phyloP scores from a whole-genome alignment of 2,888 invertebrate species.

The Mythimna vitellina region DNA sequence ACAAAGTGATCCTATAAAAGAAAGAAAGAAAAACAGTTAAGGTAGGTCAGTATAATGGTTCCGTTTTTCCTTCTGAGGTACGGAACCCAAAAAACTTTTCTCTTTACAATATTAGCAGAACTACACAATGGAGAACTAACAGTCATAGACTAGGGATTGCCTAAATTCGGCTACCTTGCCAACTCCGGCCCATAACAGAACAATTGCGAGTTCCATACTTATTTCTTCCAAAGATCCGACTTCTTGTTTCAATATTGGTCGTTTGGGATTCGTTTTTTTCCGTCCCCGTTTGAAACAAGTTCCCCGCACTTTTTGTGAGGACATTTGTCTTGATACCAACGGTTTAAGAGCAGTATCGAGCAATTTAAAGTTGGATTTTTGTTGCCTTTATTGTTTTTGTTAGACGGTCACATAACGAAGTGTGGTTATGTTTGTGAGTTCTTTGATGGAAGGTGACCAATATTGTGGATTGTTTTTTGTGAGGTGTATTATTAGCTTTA shows the following conservation, averaged over 20 bases:
- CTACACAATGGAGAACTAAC: conserved; percentile 24
- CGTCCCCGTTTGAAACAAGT: conserved; percentile 62
- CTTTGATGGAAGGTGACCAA: conserved; percentile 16
- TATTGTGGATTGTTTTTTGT: conserved; percentile 10
- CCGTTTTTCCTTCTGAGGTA: too few species aligned
- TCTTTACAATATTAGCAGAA: conserved; percentile 46
- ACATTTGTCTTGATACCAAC: conserved; percentile 68
- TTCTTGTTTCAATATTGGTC: conserved; percentile 71
- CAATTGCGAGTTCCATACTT: conserved; percentile 58
- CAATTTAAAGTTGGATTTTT: conserved; percentile 62
- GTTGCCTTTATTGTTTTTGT: conserved; percentile 62
- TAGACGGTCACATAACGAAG: conserved; percentile 41
- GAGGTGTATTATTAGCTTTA: not conserved
- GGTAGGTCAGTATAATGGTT: too few species aligned
- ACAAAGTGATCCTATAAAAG: too few species aligned
- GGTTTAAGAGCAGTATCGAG: conserved; percentile 64
- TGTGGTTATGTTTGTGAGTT: conserved; percentile 36
- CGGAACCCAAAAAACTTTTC: conserved; percentile 27
- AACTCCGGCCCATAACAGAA: conserved; percentile 57
- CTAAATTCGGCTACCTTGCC: conserved; percentile 28
- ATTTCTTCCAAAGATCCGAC: conserved; percentile 57
- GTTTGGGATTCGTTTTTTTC: conserved; percentile 69
- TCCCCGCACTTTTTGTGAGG: conserved; percentile 61
- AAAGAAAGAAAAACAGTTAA: too few species aligned
- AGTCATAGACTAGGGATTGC: conserved; percentile 23